phyloP scores from a whole-genome alignment of 2,113 vertebrate genomes.

The Dasyornis broadbenti region DNA sequence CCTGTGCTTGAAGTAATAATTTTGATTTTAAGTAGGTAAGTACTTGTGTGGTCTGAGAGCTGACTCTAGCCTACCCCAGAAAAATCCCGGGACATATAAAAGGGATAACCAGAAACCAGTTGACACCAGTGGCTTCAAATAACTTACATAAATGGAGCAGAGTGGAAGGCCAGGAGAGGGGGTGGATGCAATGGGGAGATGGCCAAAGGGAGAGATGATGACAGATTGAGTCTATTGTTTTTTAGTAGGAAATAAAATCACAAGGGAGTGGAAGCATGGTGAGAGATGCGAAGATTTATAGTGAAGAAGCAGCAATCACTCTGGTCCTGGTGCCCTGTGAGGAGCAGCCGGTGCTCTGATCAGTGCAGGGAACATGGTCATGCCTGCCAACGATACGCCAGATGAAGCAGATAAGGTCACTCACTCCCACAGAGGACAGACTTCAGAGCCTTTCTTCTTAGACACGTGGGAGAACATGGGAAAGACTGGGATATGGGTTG shows the following conservation, averaged over 20 bases:
- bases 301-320: not conserved
- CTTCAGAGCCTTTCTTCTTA: not conserved
- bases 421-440: not conserved
- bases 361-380: accelerated
- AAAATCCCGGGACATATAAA: accelerated
- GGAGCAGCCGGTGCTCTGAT: not conserved
- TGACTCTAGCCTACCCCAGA: not conserved
- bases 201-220: not conserved
- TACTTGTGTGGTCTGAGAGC: not conserved
- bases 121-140: not conserved
- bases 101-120: not conserved
- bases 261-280: not conserved
- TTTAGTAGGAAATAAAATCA: not conserved
- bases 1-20: not conserved
- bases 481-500: not conserved
- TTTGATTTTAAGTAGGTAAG: not conserved
- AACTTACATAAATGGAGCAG: not conserved
- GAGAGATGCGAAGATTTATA: not conserved
- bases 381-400: not conserved
- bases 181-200: not conserved
- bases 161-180: not conserved
- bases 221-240: not conserved
- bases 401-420: not conserved
- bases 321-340: not conserved
- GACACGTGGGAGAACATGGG: not conserved